phyloP scores from a whole-genome alignment of 2,797 vertebrate species.

The Rachycentron canadum region DNA sequence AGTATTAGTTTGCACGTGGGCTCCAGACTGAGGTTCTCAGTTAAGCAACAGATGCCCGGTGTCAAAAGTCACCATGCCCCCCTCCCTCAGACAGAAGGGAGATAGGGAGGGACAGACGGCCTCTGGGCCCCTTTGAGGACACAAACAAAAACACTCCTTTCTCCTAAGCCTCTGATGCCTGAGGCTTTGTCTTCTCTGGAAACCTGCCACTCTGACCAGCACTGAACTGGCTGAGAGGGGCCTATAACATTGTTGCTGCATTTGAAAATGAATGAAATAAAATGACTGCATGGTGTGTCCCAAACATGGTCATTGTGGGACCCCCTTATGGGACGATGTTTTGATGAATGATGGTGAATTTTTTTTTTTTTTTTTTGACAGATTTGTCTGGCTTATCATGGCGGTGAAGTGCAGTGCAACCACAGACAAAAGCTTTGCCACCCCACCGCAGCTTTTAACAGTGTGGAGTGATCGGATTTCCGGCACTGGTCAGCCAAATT shows the following conservation, averaged over 20 bases:
- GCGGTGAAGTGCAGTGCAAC: too few species aligned
- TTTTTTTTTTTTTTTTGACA: too few species aligned
- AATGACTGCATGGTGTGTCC: neutral
- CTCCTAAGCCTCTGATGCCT: conserved; percentile 18
- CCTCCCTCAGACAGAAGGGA: conserved; percentile 61
- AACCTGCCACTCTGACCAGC: conserved; percentile 23
- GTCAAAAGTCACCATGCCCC: conserved; percentile 67
- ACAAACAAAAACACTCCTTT: conserved; percentile 62
- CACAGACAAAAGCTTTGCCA: too few species aligned
- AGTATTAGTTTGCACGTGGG: conserved; percentile 65
- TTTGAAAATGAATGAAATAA: neutral
- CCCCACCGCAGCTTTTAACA: too few species aligned
- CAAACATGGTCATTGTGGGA: neutral
- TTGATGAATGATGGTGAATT: too few species aligned
- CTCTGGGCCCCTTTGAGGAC: conserved; percentile 54
- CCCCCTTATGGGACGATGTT: neutral
- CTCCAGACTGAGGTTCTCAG: conserved; percentile 45
- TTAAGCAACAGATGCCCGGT: conserved; percentile 73
- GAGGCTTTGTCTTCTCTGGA: conserved; percentile 56
- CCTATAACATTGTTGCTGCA: neutral
- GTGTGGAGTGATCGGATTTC: too few species aligned
- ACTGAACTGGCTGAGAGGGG: neutral
- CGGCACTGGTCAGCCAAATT: too few species aligned
- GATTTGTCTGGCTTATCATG: too few species aligned
- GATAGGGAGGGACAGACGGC: conserved; percentile 66